These are phyloP conservation scores for Latrodectus hesperus DNA, from an alignment of 2,888 invertebrate genomes.

Conservation along the genomic window DNA sequence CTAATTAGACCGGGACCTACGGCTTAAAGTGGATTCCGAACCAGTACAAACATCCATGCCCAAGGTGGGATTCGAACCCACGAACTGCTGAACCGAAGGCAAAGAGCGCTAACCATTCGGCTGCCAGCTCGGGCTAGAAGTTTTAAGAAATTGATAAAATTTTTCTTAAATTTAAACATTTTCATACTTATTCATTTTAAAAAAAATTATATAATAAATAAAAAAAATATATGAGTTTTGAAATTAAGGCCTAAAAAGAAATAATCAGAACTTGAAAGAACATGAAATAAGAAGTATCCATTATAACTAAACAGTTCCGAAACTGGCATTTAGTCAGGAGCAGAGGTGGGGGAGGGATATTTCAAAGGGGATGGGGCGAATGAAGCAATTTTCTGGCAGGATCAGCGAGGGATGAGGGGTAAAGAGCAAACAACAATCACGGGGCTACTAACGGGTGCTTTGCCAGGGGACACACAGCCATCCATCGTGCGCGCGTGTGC, in stretches of 20 bases:
- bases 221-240: neutral
- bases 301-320: too few relatives aligned
- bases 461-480: neutral
- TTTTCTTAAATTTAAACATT: neutral
- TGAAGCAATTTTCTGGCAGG: conserved; percentile 52
- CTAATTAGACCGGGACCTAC: too few relatives aligned
- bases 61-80: too few relatives aligned
- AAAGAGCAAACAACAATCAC: conserved; percentile 49
- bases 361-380: neutral
- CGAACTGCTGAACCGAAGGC: too few relatives aligned
- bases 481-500: conserved; percentile 34
- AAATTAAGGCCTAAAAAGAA: too few relatives aligned
- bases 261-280: too few relatives aligned
- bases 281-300: too few relatives aligned
- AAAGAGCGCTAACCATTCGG: too few relatives aligned
- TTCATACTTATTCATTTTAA: neutral
- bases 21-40: neutral
- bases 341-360: neutral
- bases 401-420: conserved; percentile 1
- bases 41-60: neutral
- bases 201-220: neutral
- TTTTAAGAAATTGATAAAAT: neutral
- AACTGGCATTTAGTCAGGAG: neutral
- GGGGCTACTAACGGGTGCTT: neutral
- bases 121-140: too few relatives aligned